These are phyloP conservation scores for Halocaridina rubra DNA, from an alignment of 2,888 invertebrate genomes.

Conservation along the genomic window DNA sequence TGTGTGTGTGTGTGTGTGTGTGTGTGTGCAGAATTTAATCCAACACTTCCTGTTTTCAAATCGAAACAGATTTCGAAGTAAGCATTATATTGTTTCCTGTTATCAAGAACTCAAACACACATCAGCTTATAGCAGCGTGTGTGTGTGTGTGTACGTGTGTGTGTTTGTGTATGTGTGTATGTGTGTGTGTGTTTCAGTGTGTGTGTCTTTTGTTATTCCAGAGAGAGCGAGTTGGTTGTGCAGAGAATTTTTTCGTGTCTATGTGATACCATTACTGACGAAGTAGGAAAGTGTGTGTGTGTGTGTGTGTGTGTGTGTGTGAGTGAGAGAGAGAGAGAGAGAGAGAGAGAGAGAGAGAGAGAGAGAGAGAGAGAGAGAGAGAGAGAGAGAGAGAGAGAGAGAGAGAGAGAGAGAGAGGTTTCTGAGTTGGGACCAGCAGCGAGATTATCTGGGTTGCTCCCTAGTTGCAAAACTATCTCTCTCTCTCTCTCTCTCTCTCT, in stretches of 20 bases:
- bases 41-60: too few relatives aligned
- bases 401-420: neutral
- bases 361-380: neutral
- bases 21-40: neutral
- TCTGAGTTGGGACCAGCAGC: neutral
- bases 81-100: too few relatives aligned
- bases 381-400: neutral
- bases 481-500: neutral
- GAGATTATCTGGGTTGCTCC: neutral
- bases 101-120: too few relatives aligned
- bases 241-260: too few relatives aligned
- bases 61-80: too few relatives aligned
- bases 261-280: too few relatives aligned
- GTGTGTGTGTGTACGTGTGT: too few relatives aligned
- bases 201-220: too few relatives aligned
- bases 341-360: neutral
- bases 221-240: too few relatives aligned
- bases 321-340: neutral
- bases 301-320: neutral
- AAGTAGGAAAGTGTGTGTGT: neutral
- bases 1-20: neutral
- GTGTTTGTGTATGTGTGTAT: too few relatives aligned
- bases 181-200: too few relatives aligned
- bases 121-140: too few relatives aligned
- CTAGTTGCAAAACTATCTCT: neutral